Base-by-base conservation (phyloP, 1,140 invertebrate species). In the Oreohelix idahoensis region DNA sequence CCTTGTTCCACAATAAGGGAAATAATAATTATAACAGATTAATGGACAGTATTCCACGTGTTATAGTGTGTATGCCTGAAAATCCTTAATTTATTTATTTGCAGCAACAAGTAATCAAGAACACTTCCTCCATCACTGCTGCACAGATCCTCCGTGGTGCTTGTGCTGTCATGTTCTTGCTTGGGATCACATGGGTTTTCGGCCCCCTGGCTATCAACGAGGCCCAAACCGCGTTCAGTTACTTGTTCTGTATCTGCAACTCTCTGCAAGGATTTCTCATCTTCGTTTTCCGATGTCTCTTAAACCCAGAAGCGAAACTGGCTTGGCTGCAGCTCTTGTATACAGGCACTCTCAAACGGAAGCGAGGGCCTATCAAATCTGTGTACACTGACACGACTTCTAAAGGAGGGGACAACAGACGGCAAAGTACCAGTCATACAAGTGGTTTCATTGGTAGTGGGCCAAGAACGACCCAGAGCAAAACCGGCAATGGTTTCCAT, bases 121-220 rank as follows among this genome's bases (percentile, higher is more conserved):
- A 71, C 29, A 45, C 66, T 5, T n/a, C 45, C 1, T 45, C 70
- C 2, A 29, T 82, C 23, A 82, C 80, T 15, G 45, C 71, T 1
- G 80, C 80, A 1, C 81, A 94, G 90, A 91, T 94, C 13, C n/a
- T n/a, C 13, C 92, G 93, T 39, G 94, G 94, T 20, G 92, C 93
- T 17, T 92, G 94, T 71, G 94, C 94, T 0, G 93, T 94, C 15
- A 93, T 94, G 92, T 91, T 94, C 23, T 87, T 94, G 10, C 89
- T 94, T 8, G 94, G 94, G 26, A 89, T 94, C 49, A 93, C 94
- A 0, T 94, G 94, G 94, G 90, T 94, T 0, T 92, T 94, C 49
- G 94, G 94, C 20, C 91, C 93, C 10, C 88, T 94, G 38, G 93
- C 93, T 36, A 90, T 94, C 29, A 92, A 93, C 63, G 90, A 92